phyloP scores from a whole-genome alignment of 2,888 invertebrate genomes.

The Machimus atricapillus region DNA sequence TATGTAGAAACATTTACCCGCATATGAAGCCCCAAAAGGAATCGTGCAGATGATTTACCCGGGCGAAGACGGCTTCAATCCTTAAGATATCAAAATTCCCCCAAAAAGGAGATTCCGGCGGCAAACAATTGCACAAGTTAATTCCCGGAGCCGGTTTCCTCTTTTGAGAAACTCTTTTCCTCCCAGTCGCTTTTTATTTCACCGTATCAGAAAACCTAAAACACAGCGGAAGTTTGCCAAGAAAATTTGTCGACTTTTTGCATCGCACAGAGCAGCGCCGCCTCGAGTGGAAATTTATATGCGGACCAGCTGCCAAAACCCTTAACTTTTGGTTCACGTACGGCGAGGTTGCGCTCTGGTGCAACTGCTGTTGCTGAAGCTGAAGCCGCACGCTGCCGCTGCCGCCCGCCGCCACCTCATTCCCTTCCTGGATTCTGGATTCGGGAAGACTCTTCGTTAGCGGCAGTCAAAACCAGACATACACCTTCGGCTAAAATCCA shows the following conservation, averaged over 20 bases:
- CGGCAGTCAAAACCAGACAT: neutral
- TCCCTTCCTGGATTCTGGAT: neutral
- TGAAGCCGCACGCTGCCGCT: neutral
- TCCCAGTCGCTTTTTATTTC: neutral
- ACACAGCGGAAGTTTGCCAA: conserved; percentile 2
- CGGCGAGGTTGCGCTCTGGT: neutral
- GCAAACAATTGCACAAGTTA: neutral
- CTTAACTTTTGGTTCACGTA: conserved; percentile 28
- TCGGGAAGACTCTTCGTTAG: neutral
- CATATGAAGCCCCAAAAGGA: neutral
- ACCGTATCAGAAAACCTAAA: neutral
- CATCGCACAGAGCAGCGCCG: neutral
- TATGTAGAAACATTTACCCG: neutral
- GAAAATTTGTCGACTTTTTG: conserved; percentile 25
- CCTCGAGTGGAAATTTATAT: conserved; percentile 23
- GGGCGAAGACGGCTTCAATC: neutral
- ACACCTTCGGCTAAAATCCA: neutral
- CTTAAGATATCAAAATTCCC: neutral
- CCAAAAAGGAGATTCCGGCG: neutral
- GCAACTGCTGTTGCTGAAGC: neutral
- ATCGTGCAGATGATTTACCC: neutral
- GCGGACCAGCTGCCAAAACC: conserved; percentile 31
- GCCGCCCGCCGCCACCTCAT: neutral
- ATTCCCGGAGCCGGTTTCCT: neutral
- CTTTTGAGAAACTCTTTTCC: neutral